These are phyloP conservation scores for Lycodopsis pacificus DNA, from an alignment of 2,797 vertebrate species.

Conservation along the genomic window DNA sequence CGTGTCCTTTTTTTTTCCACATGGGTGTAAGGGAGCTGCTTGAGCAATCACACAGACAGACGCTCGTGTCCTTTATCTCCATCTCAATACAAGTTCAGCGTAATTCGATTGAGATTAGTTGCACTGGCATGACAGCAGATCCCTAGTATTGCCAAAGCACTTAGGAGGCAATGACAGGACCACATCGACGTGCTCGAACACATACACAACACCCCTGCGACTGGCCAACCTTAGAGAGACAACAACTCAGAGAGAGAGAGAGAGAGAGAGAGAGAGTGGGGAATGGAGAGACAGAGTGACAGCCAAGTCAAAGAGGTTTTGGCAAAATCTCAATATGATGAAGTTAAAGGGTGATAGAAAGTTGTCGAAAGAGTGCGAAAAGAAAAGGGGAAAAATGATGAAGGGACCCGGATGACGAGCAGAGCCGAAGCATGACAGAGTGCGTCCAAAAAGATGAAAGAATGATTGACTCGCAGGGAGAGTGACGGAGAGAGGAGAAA, in stretches of 20 bases:
- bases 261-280: slow-evolving; percentile 21
- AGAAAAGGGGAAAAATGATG: slow-evolving; percentile 45
- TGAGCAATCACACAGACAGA: slow-evolving; percentile 67
- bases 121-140: slow-evolving; percentile 85
- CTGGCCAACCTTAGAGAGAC: slow-evolving; percentile 48
- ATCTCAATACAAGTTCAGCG: slow-evolving; percentile 82
- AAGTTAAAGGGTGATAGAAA: slow-evolving; percentile 62
- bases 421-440: slow-evolving; percentile 56
- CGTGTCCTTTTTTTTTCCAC: neutral
- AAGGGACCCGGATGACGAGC: slow-evolving; percentile 56
- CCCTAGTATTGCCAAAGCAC: slow-evolving; percentile 85
- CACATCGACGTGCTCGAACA: slow-evolving; percentile 79
- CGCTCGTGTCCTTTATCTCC: slow-evolving; percentile 74
- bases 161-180: slow-evolving; percentile 86
- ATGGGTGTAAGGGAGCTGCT: slow-evolving; percentile 36
- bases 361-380: slow-evolving; percentile 47
- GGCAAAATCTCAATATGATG: slow-evolving; percentile 48
- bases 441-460: slow-evolving; percentile 59
- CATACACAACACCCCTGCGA: slow-evolving; percentile 67
- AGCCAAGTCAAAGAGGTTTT: slow-evolving; percentile 43
- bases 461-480: slow-evolving; percentile 51
- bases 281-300: slow-evolving; percentile 33
- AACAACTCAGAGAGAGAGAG: slow-evolving; percentile 13
- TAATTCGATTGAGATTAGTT: slow-evolving; percentile 87
- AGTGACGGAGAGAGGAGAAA: slow-evolving; percentile 33